Evolutionary conservation across 2,888 invertebrate genomes (phyloP), one percentile per base, ranked within the genome.

Genomic region (Netelia inedita): DNA sequence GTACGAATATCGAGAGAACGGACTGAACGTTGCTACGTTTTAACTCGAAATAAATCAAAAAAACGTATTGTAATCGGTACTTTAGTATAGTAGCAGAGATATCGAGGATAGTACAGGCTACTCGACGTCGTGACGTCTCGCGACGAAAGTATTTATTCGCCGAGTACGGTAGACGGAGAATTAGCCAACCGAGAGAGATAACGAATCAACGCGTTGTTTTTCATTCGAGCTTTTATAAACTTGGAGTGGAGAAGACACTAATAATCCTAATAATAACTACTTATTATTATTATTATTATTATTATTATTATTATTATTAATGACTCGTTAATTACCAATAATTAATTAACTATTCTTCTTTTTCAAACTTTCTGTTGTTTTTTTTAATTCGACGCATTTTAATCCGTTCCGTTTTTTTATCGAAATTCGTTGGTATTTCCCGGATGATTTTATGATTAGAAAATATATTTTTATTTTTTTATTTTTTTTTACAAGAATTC

Each of bases 1-100:
- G 75, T 84, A 87, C 78, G 71, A 76, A 53, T 35, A 72, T 23
- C 61, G 55, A 68, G 80, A 76, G 66, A 65, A 78, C 71, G 65
- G 46, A 43, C 2, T 8, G 35, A 72, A 55, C 28, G 28, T 28
- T 28, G 28, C 28, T 28, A 28, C 28, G 28, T 28, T 28, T 2
- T 28, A 28, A 3, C 5, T 28, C 5, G 5, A 28, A 5, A 28
- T 28, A n/a, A n/a, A n/a, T 72, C 19, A 53, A 53, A 55, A 43
- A 72, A 73, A 57, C 43, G 53, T 71, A 80, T 61, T 50, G 71
- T 68, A 69, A 78, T 43, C 46, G 59, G 46, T 43, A 76, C 59
- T 68, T 46, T 68, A 23, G 46, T 69, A 23, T 61, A 65, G 66
- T 43, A 14, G 35, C 46, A 8, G 43, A 76, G 41, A 76, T 46